Evolutionary conservation across 2,113 vertebrate genomes (phyloP), one percentile per base, ranked within the genome.

Genomic region (Spermophilus dauricus): DNA sequence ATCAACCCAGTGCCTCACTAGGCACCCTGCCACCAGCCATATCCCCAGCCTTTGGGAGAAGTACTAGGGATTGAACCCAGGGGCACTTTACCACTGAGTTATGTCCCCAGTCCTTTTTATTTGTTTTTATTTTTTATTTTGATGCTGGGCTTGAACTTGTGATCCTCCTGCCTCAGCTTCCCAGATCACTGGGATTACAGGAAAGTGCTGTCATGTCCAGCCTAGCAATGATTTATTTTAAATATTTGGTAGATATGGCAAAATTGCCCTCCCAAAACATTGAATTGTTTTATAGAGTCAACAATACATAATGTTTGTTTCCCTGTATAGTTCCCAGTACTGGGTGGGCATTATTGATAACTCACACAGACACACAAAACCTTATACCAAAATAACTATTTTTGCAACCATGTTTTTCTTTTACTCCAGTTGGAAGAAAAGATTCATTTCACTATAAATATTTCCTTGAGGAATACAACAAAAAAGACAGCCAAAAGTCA

Each of bases 171-270:
- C 24, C 61, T 61, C 61, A 28, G 24, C 61, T 63, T 63, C 61
- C 22, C 22, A 63, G 9, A 26, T 63, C 61, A 63, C 61, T 63
- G 9, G 61, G 22, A 63, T 63, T 63, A 63, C 0, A 24, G 61
- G 56, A 20, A 63, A 2, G 61, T 63, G 61, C 9, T 63, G 26
- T 11, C 24, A 28, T 63, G 61, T 9, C 61, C 9, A 28, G 22
- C 61, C 61, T 63, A 69, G 63, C 86, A 20, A 53, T 67, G 65
- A 34, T 32, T 92, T 87, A 87, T 83, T 96, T 97, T 39, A 56
- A 63, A 48, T 48, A 84, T 93, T 87, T 93, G 48, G 17, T 89
- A 92, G 42, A 67, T 70, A 70, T 70, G 69, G 39, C n/a, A 76
- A 65, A 96, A 92, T 86, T 91, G 24, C 26, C 13, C 22, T 91